These are phyloP conservation scores for Pagrus major DNA, from an alignment of 2,113 vertebrate genomes.

Conservation along the genomic window DNA sequence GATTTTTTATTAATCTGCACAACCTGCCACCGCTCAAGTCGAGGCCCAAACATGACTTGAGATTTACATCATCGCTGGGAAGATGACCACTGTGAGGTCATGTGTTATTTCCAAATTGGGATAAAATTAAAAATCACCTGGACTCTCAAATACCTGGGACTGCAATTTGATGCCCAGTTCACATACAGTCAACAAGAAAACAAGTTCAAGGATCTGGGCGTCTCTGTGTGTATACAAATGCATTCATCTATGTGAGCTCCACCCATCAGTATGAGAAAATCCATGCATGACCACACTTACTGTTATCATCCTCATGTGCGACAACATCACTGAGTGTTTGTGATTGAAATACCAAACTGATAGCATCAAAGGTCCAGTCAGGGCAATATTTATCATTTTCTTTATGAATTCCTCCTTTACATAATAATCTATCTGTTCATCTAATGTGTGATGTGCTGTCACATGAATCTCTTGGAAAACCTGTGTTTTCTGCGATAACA, in stretches of 20 bases:
- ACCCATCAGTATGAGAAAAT: neutral
- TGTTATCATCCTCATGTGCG: neutral
- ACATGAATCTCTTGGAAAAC: neutral
- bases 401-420: conserved; percentile 3
- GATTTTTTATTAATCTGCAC: no score
- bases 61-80: neutral
- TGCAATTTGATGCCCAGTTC: neutral
- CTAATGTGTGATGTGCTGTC: neutral
- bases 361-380: neutral
- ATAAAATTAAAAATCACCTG: neutral
- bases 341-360: neutral
- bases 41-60: neutral
- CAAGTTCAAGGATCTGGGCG: neutral
- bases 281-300: neutral
- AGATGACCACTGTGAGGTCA: neutral
- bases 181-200: neutral
- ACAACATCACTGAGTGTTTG: conserved; percentile 12
- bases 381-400: no score
- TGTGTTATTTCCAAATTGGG: neutral
- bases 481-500: neutral
- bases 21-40: no score
- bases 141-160: neutral
- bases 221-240: neutral
- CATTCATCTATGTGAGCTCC: neutral
- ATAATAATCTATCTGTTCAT: neutral